Percentiles rank a stretch among this genome's conserved stretches.
These are phyloP conservation scores for Aleadryas rufinucha DNA, from an alignment of 2,113 vertebrate genomes.

Conservation along the genomic window DNA sequence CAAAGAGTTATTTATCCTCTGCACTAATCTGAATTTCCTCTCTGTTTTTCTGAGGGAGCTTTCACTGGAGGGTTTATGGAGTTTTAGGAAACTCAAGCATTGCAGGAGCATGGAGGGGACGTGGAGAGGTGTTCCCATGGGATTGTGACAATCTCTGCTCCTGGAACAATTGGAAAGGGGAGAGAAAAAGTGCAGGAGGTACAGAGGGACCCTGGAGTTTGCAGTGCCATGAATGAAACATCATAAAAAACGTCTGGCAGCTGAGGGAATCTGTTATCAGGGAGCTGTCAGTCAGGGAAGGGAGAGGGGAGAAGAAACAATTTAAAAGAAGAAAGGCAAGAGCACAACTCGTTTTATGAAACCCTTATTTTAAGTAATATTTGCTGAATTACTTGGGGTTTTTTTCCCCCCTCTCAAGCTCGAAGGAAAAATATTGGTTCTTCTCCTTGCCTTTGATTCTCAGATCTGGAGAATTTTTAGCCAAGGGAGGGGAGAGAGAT, in stretches of 20 bases:
- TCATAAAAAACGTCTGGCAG: neutral
- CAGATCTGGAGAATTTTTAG: neutral
- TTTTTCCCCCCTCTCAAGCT: neutral
- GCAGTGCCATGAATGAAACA: neutral
- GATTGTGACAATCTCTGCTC: neutral
- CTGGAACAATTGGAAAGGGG: neutral
- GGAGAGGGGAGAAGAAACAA: neutral
- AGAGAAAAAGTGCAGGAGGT: neutral
- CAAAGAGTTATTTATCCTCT: neutral
- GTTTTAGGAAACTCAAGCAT: neutral
- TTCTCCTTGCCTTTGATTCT: neutral
- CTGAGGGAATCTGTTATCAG: constrained; percentile 20
- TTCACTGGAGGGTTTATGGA: neutral
- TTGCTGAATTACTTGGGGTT: constrained; percentile 21
- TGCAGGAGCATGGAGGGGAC: rapidly evolving
- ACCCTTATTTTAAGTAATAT: constrained; percentile 19
- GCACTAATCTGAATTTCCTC: neutral
- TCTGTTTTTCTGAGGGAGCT: neutral
- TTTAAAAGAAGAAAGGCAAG: neutral
- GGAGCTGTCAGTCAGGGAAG: constrained; percentile 54
- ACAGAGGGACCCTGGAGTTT: neutral
- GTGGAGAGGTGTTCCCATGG: neutral
- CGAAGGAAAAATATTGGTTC: neutral
- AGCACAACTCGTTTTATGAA: neutral
- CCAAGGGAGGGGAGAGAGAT: neutral